These are phyloP conservation scores for Decapterus maruadsi DNA, from an alignment of 2,797 vertebrate genomes.

Conservation along the genomic window DNA sequence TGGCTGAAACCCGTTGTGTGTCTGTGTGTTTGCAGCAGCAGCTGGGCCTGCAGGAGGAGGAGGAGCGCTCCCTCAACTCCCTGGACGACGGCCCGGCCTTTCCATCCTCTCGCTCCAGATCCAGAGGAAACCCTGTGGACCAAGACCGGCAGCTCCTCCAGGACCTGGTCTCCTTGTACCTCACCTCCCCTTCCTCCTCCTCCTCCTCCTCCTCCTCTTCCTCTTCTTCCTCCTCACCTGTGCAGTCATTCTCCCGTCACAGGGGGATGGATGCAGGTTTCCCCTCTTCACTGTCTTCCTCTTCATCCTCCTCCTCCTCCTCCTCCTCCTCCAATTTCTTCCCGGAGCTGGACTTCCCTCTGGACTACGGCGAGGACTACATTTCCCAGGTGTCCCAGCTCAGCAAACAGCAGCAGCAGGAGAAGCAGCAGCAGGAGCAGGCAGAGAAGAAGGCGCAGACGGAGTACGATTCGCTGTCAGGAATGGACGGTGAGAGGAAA, in stretches of 20 bases:
- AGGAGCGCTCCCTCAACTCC: conserved; percentile 84
- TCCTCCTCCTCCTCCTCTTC: conserved; percentile 40
- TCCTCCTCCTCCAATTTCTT: conserved; percentile 71
- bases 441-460: conserved; percentile 66
- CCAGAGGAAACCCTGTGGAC: conserved; percentile 61
- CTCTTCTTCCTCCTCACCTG: conserved; percentile 59
- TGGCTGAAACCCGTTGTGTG: neutral
- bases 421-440: conserved; percentile 52
- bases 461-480: conserved; percentile 65
- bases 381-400: conserved; percentile 82
- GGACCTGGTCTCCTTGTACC: conserved; percentile 88
- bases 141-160: conserved; percentile 88
- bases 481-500: conserved; percentile 75
- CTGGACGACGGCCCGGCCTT: conserved; percentile 74
- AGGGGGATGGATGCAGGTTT: conserved; percentile 66
- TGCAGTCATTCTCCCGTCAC: conserved; percentile 71
- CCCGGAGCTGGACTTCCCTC: conserved; percentile 80
- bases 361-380: conserved; percentile 83
- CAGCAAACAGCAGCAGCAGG: conserved; percentile 42
- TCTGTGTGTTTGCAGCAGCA: conserved; percentile 67
- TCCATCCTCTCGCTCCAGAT: conserved; percentile 57
- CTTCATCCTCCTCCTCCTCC: conserved; percentile 13
- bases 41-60: conserved; percentile 88
- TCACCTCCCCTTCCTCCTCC: conserved; percentile 71
- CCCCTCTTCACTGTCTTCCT: conserved; percentile 70